A percentile compares a stretch with the other conserved stretches of the same genome.
These are phyloP conservation scores for Cheirogaleus medius DNA, from an alignment of 2,113 vertebrate species.

Conservation along the genomic window DNA sequence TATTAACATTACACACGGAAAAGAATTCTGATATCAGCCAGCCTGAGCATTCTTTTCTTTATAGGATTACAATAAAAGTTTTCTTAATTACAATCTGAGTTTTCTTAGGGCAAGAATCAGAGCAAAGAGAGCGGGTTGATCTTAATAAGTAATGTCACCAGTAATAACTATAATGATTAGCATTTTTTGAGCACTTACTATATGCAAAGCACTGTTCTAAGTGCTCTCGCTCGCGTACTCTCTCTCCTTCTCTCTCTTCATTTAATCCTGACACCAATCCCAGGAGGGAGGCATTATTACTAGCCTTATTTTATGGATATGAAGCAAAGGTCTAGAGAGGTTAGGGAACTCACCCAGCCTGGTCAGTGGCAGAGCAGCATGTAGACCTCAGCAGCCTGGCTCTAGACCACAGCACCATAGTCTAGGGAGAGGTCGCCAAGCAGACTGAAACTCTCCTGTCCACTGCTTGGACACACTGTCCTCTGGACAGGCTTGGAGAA, in stretches of 20 bases:
- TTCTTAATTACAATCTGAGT: not conserved
- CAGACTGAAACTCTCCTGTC: not conserved
- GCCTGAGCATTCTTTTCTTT: not conserved
- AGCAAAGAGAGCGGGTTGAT: constrained; percentile 1
- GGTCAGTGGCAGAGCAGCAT: not conserved
- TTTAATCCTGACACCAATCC: not conserved
- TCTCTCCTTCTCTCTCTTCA: not conserved
- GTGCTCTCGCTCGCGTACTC: too few relatives aligned
- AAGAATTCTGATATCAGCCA: not conserved
- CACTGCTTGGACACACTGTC: not conserved
- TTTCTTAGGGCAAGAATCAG: not conserved
- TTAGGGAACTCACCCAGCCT: not conserved
- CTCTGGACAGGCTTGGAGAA: not conserved
- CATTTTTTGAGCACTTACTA: not conserved
- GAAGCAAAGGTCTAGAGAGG: not conserved
- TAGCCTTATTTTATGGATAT: not conserved
- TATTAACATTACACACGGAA: not conserved
- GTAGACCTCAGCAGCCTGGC: not conserved
- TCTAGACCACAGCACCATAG: not conserved
- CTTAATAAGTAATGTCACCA: not conserved
- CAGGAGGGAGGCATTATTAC: not conserved
- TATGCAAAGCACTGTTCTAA: not conserved
- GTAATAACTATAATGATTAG: not conserved
- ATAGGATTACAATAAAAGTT: not conserved
- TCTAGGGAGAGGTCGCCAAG: not conserved